Evolutionary conservation across 1,140 invertebrate species (phyloP).

Genomic region (Phymastichus coffea): DNA sequence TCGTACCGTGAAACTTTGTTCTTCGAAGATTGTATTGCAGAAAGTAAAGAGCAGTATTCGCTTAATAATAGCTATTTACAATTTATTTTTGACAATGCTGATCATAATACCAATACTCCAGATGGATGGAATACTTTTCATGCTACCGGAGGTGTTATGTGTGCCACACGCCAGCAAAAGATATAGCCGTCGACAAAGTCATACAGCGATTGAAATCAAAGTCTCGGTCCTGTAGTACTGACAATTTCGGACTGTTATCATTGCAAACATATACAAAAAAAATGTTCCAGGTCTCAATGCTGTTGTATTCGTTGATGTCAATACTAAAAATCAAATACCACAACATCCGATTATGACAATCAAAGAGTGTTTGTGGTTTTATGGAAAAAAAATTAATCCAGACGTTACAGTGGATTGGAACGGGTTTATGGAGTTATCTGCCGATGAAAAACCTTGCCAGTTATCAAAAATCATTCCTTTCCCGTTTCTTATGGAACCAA

Average conservation of each 20-base stretch:
- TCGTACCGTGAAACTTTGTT: background rate
- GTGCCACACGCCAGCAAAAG: background rate
- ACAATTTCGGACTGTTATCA: background rate
- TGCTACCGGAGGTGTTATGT: background rate
- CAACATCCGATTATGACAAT: background rate
- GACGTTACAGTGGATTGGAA: background rate
- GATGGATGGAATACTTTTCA: background rate
- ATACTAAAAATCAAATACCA: background rate
- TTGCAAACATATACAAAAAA: background rate
- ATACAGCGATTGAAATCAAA: background rate
- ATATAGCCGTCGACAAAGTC: background rate
- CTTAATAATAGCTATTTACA: background rate
- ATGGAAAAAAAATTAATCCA: background rate
- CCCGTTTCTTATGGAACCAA: too few species aligned
- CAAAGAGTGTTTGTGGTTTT: background rate
- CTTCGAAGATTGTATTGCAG: background rate
- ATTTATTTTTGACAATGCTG: slow-evolving; percentile 3
- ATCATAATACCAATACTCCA: background rate
- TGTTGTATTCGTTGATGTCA: too few species aligned
- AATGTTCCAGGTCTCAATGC: too few species aligned
- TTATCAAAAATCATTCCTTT: too few species aligned
- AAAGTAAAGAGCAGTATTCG: background rate
- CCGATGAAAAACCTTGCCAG: background rate
- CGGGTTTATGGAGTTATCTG: background rate
- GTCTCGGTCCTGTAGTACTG: background rate